Evolutionary conservation across 2,797 vertebrate genomes (phyloP).

Genomic region (Poecilia velifera): DNA sequence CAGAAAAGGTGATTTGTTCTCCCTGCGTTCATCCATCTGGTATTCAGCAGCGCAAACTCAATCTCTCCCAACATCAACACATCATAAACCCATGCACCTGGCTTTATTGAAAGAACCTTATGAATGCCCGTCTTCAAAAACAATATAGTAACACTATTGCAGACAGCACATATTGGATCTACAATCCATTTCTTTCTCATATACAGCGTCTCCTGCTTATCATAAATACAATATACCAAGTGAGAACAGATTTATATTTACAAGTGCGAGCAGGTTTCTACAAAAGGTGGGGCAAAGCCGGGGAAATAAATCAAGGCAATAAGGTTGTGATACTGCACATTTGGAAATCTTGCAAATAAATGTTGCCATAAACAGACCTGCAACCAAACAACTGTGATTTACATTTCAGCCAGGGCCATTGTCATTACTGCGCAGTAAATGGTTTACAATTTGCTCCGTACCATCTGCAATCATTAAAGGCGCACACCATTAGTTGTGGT

Average conservation of each 20-base stretch:
- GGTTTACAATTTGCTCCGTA: constrained; percentile 70
- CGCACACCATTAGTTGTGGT: constrained; percentile 80
- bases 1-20: constrained; percentile 82
- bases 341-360: constrained; percentile 53
- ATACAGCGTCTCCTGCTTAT: constrained; percentile 72
- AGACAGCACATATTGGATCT: constrained; percentile 79
- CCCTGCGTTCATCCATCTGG: constrained; percentile 79
- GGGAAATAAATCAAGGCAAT: constrained; percentile 47
- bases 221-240: constrained; percentile 73
- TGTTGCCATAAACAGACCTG: constrained; percentile 60
- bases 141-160: constrained; percentile 81
- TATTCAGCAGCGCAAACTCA: constrained; percentile 83
- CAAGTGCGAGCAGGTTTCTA: constrained; percentile 53
- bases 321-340: constrained; percentile 54
- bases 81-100: constrained; percentile 83
- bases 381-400: constrained; percentile 65
- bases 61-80: constrained; percentile 85
- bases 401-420: constrained; percentile 69
- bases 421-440: constrained; percentile 70
- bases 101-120: constrained; percentile 83
- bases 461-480: constrained; percentile 73
- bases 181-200: constrained; percentile 73
- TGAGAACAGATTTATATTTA: constrained; percentile 68
- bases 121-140: constrained; percentile 79
- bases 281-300: constrained; percentile 31